A percentile compares a stretch with the other conserved stretches of the same genome.
These are phyloP conservation scores for Psilopsiagon aymara DNA, from an alignment of 2,113 vertebrate species.

Conservation along the genomic window DNA sequence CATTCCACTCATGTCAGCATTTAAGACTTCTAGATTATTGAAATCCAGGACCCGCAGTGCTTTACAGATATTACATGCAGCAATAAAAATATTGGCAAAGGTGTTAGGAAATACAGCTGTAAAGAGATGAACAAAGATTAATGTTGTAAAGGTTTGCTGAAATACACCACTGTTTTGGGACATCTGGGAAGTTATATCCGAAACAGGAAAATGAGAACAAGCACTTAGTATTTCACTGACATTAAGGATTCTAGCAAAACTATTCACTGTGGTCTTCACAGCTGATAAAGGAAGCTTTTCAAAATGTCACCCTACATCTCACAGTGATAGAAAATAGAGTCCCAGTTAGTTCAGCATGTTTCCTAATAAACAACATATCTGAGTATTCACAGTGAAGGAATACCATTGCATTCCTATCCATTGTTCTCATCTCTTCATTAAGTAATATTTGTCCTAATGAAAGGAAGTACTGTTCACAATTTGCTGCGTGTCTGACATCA, in stretches of 20 bases:
- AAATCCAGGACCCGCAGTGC: rapidly evolving
- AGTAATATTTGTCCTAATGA: constrained; percentile 39
- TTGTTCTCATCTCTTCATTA: constrained; percentile 43
- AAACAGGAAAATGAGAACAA: background rate
- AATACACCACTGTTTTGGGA: background rate
- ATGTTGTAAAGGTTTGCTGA: background rate
- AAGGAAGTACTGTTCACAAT: constrained; percentile 61
- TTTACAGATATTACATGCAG: background rate
- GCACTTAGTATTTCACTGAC: background rate
- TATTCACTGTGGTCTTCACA: background rate
- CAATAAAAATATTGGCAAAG: background rate
- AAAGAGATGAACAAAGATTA: background rate
- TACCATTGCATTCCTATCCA: background rate
- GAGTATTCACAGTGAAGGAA: background rate
- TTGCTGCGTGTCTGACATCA: constrained; percentile 66
- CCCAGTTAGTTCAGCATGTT: background rate
- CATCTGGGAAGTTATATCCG: background rate
- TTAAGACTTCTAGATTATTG: background rate
- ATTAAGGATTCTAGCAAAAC: background rate
- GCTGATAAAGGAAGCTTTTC: background rate
- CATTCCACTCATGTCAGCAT: background rate
- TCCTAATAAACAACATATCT: constrained; percentile 3
- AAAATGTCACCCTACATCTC: background rate
- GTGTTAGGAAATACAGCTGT: background rate
- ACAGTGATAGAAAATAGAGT: background rate